Evolutionary conservation across 2,888 invertebrate species (phyloP).

Genomic region (Chalcis sispes): DNA sequence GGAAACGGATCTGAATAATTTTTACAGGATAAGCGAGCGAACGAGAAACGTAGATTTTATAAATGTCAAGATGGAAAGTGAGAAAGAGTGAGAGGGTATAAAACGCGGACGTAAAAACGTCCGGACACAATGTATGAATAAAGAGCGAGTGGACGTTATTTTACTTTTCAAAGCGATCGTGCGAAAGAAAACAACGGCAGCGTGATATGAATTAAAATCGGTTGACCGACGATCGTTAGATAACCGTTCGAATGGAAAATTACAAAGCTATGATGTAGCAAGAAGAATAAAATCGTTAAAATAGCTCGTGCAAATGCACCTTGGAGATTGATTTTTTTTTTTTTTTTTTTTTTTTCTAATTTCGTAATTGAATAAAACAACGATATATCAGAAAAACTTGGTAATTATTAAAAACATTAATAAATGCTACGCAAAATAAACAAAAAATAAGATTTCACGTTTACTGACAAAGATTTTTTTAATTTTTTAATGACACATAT

Average conservation of each 20-base stretch:
- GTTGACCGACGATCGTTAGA: slow-evolving; percentile 46
- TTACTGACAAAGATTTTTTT: too few species aligned
- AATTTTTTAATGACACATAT: too few species aligned
- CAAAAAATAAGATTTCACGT: too few species aligned
- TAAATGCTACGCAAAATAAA: too few species aligned
- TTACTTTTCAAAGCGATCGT: slow-evolving; percentile 35
- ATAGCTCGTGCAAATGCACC: too few species aligned
- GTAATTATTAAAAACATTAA: neutral
- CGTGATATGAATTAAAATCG: slow-evolving; percentile 23
- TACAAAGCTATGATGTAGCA: slow-evolving; percentile 3
- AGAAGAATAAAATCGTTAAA: too few species aligned
- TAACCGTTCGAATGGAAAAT: slow-evolving; percentile 43
- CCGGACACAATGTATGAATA: slow-evolving; percentile 38
- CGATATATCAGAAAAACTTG: neutral
- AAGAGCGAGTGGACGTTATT: slow-evolving; percentile 41
- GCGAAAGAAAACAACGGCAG: slow-evolving; percentile 10
- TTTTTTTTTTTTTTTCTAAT: too few species aligned
- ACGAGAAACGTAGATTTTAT: slow-evolving; percentile 33
- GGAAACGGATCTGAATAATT: slow-evolving; percentile 16
- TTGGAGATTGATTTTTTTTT: too few species aligned
- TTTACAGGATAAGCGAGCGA: slow-evolving; percentile 13
- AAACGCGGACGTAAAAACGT: slow-evolving; percentile 28
- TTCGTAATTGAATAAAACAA: neutral
- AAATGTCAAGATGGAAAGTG: slow-evolving; percentile 8
- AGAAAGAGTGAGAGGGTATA: neutral